Base-by-base conservation (phyloP, 92 coral and sea anemone species). In the Siderastrea siderea region DNA sequence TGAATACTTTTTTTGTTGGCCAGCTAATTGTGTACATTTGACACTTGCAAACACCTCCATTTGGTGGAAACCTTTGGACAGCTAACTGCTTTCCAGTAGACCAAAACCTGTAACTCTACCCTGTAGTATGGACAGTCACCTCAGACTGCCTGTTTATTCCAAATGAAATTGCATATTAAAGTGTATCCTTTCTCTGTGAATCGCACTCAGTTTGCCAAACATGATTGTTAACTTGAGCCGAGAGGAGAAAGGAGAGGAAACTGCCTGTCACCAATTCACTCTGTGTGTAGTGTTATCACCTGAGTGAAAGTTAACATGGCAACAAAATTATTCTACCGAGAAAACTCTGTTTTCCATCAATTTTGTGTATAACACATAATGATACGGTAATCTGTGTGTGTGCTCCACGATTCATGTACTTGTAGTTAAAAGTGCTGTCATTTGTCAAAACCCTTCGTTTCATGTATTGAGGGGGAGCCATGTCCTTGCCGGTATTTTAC, bases 231-330 rank as follows among this genome's bases (percentile, higher is more conserved):
- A 85, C 76, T 84, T 89, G 92, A 92, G 95, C 91, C 95, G 90
- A 94, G 92, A 91, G 60, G 90, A 91, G 92, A 83, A 94, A 89
- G 97, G 90, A 94, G 92, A 91, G 69, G 4, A 86, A 91, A 46
- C 49, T 67, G 71, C 90, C 81, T 76, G 78, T 73, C 62, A 73
- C 74, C 80, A 74, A 73, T 73, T 84, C 73, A 74, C 74, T 73
- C 80, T 17, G 71, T 47, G 80, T 46, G 11, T 4, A 73, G 1
- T 19, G 1, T 4, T 38, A 50, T 84, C 74, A 52, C 80, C 79
- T 73, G 80, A 62, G 70, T 74, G 80, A 84, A 73, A 84, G 72
- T 84, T 84, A 50, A 71, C 87, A 72, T 60, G 79, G 80, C 80
- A 60, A 84, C 64, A 84, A 69, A 3, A 67, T 14, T 2, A 2